phyloP scores from a whole-genome alignment of 1,140 invertebrate genomes.

The Drosophila oshimai region DNA sequence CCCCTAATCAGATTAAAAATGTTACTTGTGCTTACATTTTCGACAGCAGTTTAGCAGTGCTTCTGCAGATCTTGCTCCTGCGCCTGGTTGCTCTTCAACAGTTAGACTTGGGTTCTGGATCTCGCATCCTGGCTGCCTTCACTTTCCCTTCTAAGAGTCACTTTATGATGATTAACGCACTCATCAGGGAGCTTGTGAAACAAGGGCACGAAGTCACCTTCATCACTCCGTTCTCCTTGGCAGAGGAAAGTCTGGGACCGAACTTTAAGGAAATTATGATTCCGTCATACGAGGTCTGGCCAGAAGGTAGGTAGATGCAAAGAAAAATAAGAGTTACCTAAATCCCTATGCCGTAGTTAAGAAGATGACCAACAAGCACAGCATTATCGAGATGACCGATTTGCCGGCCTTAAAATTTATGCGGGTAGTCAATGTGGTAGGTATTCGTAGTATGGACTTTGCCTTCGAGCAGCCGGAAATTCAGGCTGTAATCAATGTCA shows the following conservation, averaged over 20 bases:
- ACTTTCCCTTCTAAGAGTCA: conserved; percentile 74
- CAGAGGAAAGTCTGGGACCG: conserved; percentile 53
- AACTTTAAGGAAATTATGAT: conserved; percentile 70
- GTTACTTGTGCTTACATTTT: background rate
- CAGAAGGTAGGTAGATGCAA: conserved; percentile 19
- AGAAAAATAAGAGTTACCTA: too few relatives aligned
- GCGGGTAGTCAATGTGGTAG: conserved; percentile 10
- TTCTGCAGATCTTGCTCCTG: conserved; percentile 15
- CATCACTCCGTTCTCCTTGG: conserved; percentile 58
- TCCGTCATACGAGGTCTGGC: conserved; percentile 51
- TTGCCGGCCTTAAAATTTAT: conserved; percentile 14
- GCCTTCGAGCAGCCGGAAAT: conserved; percentile 77
- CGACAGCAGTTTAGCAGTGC: conserved; percentile 64
- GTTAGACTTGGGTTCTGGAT: conserved; percentile 13
- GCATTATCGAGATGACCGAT: conserved; percentile 50
- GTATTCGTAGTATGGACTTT: conserved; percentile 56
- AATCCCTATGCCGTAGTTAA: conserved; percentile 14
- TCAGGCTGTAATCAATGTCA: conserved; percentile 71
- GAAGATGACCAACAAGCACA: conserved; percentile 1
- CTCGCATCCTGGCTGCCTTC: conserved; percentile 65
- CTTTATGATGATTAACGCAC: conserved; percentile 65
- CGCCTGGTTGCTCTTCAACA: conserved; percentile 47
- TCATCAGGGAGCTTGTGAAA: conserved; percentile 58
- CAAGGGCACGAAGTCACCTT: conserved; percentile 71
- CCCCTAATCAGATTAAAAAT: background rate